phyloP scores from a whole-genome alignment of 2,888 invertebrate genomes.

The Trissolcus brochymenae region DNA sequence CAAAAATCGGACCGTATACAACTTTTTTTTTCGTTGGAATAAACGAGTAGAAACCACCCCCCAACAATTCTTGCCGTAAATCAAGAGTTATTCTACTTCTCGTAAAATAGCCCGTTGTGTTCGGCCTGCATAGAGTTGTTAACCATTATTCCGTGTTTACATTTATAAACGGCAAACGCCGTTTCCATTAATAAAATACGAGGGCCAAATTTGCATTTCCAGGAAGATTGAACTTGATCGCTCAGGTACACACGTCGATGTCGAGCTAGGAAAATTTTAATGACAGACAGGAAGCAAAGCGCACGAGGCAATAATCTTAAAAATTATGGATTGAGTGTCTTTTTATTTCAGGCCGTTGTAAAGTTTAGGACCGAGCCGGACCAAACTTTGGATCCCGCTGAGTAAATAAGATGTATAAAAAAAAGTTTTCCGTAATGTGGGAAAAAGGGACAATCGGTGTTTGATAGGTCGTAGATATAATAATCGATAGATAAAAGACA shows the following conservation, averaged over 20 bases:
- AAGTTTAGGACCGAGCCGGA: conserved; percentile 4
- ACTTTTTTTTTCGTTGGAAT: conserved; percentile 31
- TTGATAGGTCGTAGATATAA: conserved; percentile 20
- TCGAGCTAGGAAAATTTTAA: conserved; percentile 2
- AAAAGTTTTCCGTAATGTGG: conserved; percentile 36
- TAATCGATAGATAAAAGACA: conserved; percentile 21
- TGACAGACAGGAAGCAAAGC: neutral
- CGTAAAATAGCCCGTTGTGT: conserved; percentile 41
- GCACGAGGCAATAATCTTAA: conserved; percentile 8
- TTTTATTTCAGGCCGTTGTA: conserved; percentile 11
- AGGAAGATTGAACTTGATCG: conserved; percentile 31
- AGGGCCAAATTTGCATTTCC: conserved; percentile 38
- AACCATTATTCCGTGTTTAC: conserved; percentile 13
- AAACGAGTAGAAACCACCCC: conserved; percentile 36
- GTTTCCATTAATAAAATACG: conserved; percentile 28
- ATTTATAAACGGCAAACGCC: conserved; percentile 19
- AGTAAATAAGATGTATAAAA: conserved; percentile 27
- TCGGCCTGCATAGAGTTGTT: conserved; percentile 45
- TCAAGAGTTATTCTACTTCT: conserved; percentile 47
- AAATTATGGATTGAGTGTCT: neutral
- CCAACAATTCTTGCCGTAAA: conserved; percentile 51
- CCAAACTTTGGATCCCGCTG: conserved; percentile 5
- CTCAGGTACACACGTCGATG: neutral
- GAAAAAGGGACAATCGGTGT: conserved; percentile 16
- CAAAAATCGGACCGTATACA: conserved; percentile 27